These are phyloP conservation scores for Helogale parvula DNA, from an alignment of 2,113 vertebrate genomes.

Conservation along the genomic window DNA sequence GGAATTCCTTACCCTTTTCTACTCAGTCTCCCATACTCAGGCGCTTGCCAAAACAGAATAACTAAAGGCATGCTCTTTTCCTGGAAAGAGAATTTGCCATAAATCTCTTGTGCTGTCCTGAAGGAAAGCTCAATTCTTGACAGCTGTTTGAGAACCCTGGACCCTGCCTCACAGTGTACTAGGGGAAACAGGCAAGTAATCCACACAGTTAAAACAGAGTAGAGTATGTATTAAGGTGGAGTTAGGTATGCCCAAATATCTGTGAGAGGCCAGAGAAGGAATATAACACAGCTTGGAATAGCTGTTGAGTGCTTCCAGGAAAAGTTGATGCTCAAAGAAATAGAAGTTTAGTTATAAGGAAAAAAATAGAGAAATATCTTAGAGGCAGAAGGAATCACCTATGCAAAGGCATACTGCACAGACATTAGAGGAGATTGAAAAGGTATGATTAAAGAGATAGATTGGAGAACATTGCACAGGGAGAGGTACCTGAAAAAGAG, in stretches of 20 bases:
- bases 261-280: background rate
- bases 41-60: background rate
- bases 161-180: background rate
- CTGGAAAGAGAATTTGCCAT: background rate
- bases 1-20: background rate
- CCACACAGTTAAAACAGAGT: background rate
- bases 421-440: background rate
- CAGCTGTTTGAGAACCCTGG: slow-evolving; percentile 2
- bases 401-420: background rate
- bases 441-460: background rate
- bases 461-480: background rate
- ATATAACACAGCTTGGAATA: background rate
- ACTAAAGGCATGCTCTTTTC: background rate
- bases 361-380: background rate
- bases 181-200: background rate
- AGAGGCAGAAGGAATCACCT: background rate
- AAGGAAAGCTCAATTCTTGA: background rate
- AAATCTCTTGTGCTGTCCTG: background rate
- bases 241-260: background rate
- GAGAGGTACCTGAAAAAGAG: background rate
- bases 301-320: background rate
- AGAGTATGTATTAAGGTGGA: background rate
- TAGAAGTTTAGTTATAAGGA: background rate
- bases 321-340: background rate
- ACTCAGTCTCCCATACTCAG: background rate